Conservation (phyloP, 2,113 vertebrate species). For the Paralichthys olivaceus region DNA sequence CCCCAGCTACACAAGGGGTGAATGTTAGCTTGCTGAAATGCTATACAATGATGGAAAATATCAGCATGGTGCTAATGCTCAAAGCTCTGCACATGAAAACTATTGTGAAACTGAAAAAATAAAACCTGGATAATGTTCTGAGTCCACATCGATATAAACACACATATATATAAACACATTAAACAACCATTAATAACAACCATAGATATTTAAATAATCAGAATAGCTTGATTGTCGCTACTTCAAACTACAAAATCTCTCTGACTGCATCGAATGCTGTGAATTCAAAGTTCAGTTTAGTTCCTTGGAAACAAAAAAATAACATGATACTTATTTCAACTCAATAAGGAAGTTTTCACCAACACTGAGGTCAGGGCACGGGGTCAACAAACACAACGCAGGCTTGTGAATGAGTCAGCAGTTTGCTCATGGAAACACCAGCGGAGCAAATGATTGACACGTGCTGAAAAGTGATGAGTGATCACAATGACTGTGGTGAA, state of each 20-base stretch:
- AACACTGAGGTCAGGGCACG: background rate
- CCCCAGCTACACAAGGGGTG: background rate
- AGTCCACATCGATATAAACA: too few relatives aligned
- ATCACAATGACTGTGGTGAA: background rate
- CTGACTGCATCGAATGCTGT: background rate
- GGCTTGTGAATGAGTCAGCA: background rate
- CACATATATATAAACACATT: too few relatives aligned
- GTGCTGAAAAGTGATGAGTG: background rate
- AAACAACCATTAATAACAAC: too few relatives aligned
- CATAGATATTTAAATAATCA: background rate
- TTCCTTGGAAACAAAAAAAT: too few relatives aligned
- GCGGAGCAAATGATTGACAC: background rate
- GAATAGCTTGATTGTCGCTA: background rate
- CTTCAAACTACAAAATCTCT: background rate
- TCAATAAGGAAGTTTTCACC: background rate
- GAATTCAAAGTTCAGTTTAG: background rate
- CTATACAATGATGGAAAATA: too few relatives aligned
- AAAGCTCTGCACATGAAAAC: too few relatives aligned
- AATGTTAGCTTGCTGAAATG: background rate
- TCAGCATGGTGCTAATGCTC: too few relatives aligned
- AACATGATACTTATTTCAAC: background rate
- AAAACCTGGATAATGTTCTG: too few relatives aligned
- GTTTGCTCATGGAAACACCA: background rate
- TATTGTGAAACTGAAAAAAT: too few relatives aligned
- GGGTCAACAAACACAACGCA: background rate